Base-by-base conservation (phyloP, 2,888 invertebrate species). In the Rotaria sp. region DNA sequence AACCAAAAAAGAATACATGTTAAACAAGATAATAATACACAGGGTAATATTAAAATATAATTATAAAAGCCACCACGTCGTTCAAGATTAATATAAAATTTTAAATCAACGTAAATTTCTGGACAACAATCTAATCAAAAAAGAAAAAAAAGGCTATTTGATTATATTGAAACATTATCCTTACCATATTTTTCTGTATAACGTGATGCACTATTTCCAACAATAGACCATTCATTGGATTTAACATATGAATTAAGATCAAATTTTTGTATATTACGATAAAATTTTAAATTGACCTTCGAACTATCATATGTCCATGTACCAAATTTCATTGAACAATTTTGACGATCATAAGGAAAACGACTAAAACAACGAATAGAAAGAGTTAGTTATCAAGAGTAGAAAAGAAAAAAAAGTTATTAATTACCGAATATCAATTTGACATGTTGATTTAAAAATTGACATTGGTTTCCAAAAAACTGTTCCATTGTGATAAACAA, bases 1-100 rank as follows among this genome's bases (percentile, higher is more conserved):
- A 91, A 90, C 91, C 91, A 91, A 88, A 91, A 91, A 48, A 91
- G 89, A 11, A 91, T 91, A 85, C 91, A 89, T 13, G 91, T 91
- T 85, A 91, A 89, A 24, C 90, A 90, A 10, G 91, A 91, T 74
- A 91, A 89, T 45, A 91, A 89, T 55, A 91, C 90, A 88, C 91
- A 91, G 18, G 91, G 91, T 84, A 91, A 88, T 86, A 91, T 90
- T 85, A 91, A 89, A 86, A 91, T 90, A 88, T 91, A 91, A 85
- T 90, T 90, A 89, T 91, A 91, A 88, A 90, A 91, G 86, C 90
- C 87, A 52, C 87, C 87, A 41, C 85, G 80, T 24, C 87, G 87
- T 84, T 87, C 80, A 85, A 87, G 74, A 48, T 52, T 59, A 11
- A 87, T 13, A 75, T 24, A 85, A 84, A 84, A 87, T n/a, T 85